Percentiles rank a stretch among this genome's conserved stretches.
These are phyloP conservation scores for Champsocephalus gunnari DNA, from an alignment of 2,797 vertebrate species.

Conservation along the genomic window DNA sequence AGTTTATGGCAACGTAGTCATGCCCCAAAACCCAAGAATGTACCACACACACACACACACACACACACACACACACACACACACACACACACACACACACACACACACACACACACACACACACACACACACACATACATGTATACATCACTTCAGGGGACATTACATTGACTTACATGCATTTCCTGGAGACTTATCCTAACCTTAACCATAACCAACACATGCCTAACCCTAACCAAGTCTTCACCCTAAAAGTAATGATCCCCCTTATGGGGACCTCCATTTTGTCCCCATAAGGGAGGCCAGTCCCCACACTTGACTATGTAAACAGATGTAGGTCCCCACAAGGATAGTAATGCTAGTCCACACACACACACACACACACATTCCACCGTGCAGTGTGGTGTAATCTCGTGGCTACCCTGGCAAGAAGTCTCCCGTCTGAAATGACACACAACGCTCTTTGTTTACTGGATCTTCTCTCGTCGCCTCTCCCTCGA, in stretches of 20 bases:
- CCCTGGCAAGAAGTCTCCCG: slow-evolving; percentile 36
- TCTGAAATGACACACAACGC: slow-evolving; percentile 53
- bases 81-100: slow-evolving; percentile 35
- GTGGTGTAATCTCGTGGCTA: slow-evolving; percentile 46
- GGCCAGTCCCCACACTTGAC: no score
- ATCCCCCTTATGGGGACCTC: no score
- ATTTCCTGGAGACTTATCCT: no score
- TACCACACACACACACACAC: slow-evolving; percentile 24
- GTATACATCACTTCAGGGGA: no score
- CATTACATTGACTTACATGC: no score
- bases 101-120: slow-evolving; percentile 32
- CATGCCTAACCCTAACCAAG: no score
- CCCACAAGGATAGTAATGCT: no score
- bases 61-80: slow-evolving; percentile 42
- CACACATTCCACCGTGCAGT: slow-evolving; percentile 51
- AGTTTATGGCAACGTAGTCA: slow-evolving; percentile 46
- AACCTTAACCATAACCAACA: no score
- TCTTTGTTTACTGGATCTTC: slow-evolving; percentile 51
- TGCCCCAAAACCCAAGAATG: slow-evolving; percentile 53
- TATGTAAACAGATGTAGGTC: no score
- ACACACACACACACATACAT: slow-evolving; percentile 44
- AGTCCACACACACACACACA: not conserved
- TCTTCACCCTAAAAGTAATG: no score
- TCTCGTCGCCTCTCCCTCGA: slow-evolving; percentile 15
- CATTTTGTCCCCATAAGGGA: no score